phyloP scores from a whole-genome alignment of 1,140 invertebrate species.

The Lepeophtheirus salmonis region DNA sequence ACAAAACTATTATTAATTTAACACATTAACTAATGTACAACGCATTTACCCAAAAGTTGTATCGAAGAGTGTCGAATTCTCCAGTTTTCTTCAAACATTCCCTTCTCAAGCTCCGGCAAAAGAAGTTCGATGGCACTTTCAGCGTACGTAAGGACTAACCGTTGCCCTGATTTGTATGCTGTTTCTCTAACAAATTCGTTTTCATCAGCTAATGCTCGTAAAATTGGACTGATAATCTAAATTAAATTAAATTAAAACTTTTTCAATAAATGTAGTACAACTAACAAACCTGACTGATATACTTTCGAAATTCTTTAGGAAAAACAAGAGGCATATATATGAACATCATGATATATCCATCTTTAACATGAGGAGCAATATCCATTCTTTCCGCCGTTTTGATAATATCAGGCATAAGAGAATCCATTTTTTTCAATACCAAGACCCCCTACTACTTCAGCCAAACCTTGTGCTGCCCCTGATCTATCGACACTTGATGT shows the following conservation, averaged over 20 bases:
- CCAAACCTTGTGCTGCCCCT: constrained; percentile 90
- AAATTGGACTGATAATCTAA: constrained; percentile 64
- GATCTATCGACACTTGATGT: constrained; percentile 81
- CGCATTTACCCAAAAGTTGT: constrained; percentile 45
- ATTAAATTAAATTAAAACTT: neutral
- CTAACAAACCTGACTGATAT: constrained; percentile 66
- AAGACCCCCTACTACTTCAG: constrained; percentile 80
- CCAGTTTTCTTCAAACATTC: constrained; percentile 94
- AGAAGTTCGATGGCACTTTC: constrained; percentile 83
- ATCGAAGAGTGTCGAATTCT: constrained; percentile 89
- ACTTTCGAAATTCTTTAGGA: constrained; percentile 79
- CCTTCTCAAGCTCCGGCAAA: constrained; percentile 79
- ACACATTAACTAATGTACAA: neutral
- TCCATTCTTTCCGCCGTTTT: constrained; percentile 78
- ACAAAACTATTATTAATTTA: neutral
- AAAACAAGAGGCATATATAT: constrained; percentile 97
- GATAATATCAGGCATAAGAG: constrained; percentile 97
- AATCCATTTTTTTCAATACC: constrained; percentile 84
- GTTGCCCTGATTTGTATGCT: constrained; percentile 81
- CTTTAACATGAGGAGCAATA: constrained; percentile 90
- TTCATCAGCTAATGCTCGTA: constrained; percentile 90
- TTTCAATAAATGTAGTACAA: neutral
- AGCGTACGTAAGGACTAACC: constrained; percentile 89
- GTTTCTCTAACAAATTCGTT: constrained; percentile 97
- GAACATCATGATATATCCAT: constrained; percentile 99